These are phyloP conservation scores for Bolinopsis microptera DNA, from an alignment of 37 sponge, comb jelly and placozoan species.

Conservation along the genomic window DNA sequence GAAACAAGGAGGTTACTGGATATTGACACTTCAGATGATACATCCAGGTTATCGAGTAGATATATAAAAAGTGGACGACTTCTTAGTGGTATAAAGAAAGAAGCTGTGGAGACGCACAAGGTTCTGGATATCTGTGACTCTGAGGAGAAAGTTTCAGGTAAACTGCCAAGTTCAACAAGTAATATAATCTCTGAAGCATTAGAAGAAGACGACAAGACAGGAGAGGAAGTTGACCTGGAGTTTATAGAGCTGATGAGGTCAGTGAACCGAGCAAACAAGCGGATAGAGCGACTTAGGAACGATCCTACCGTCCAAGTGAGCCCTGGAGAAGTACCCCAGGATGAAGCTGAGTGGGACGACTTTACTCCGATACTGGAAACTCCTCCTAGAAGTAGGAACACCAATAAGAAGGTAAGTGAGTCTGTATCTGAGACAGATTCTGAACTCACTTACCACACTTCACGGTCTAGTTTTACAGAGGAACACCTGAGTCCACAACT, in stretches of 20 bases:
- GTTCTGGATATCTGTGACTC: background rate
- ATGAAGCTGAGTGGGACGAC: constrained; percentile 20
- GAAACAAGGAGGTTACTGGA: background rate
- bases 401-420: background rate
- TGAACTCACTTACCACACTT: background rate
- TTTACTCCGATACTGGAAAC: constrained; percentile 2
- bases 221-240: background rate
- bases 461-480: background rate
- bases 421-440: background rate
- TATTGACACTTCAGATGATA: background rate
- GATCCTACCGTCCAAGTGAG: background rate
- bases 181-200: background rate
- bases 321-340: background rate
- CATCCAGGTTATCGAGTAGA: background rate
- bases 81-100: background rate
- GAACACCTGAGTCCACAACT: background rate
- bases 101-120: background rate
- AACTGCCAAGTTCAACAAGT: background rate
- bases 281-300: background rate
- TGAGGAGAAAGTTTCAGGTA: background rate
- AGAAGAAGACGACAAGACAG: background rate
- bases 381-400: background rate
- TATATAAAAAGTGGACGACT: background rate
- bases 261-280: background rate
- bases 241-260: background rate